Base-by-base conservation (phyloP, 2,888 invertebrate genomes). In the Chloroclysta siterata region DNA sequence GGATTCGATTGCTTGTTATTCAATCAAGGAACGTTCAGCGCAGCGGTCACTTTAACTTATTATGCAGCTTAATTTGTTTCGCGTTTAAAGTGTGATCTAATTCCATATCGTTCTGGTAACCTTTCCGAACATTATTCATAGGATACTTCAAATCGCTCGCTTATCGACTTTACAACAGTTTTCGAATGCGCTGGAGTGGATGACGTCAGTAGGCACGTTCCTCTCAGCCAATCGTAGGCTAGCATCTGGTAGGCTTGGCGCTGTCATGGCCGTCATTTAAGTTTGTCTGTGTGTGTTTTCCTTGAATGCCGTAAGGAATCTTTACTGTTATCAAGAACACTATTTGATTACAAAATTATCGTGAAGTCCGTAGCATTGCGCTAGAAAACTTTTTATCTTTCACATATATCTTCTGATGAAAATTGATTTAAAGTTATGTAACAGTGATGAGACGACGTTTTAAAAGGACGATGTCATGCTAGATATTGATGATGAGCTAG, bases 181-280 rank as follows among this genome's bases (percentile, higher is more conserved):
- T 80, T 80, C 78, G 76, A 74, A 79, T 83, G 85, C 83, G 85
- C 81, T 63, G 66, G 84, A 77, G 82, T 77, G 33, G 59, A 63
- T 87, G 84, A 88, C 87, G 88, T 88, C 89, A 66, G 75, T 82
- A 89, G 90, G 89, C 88, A 73, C 84, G 89, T 65, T 78, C 65
- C 60, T 61, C 39, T 76, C 75, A 63, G 55, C 90, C 89, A 90
- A 90, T 90, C 83, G 78, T 74, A 58, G 72, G 7, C 57, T 65
- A 28, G 63, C 39, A 73, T 80, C 79, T 69, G 67, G 85, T 89
- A 82, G 91, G 91, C 90, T 88, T 78, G 91, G 68, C 80, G 67
- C 80, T 79, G 79, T 84, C 83, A 89, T 85, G 88, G 87, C 86
- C 81, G 83, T 76, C 66, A 68, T 60, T 63, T 68, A 60, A 70